A percentile compares a stretch with the other conserved stretches of the same genome.
Conservation (phyloP, 2,888 invertebrate species). For the Pecten maximus region DNA sequence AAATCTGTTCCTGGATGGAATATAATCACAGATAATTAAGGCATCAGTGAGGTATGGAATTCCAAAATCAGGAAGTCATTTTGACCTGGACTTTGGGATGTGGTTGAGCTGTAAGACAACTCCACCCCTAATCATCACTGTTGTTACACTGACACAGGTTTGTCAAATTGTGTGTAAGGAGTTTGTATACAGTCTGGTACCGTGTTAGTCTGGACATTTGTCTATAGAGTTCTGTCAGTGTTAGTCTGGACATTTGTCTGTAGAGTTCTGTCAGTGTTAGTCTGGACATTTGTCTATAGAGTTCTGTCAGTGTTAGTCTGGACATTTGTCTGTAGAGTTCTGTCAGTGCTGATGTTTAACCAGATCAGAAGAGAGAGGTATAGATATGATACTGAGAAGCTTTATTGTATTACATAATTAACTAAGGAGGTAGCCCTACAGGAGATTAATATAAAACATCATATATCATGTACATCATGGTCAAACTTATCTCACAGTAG, state of each 20-base stretch:
- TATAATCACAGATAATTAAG: neutral
- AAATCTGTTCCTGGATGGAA: neutral
- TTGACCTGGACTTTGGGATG: neutral
- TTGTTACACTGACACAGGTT: neutral
- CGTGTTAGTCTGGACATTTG: too few relatives aligned
- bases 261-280: neutral
- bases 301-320: too few relatives aligned
- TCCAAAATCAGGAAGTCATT: neutral
- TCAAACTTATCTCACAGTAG: neutral
- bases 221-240: too few relatives aligned
- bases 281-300: too few relatives aligned
- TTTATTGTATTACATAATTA: neutral
- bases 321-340: too few relatives aligned
- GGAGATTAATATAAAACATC: neutral
- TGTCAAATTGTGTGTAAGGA: too few relatives aligned
- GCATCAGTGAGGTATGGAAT: neutral
- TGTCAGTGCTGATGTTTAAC: too few relatives aligned
- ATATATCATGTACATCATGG: neutral
- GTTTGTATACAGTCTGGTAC: neutral
- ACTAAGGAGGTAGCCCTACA: neutral
- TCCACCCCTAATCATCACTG: neutral
- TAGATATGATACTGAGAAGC: neutral
- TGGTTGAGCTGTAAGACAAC: neutral
- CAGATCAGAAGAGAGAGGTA: neutral
- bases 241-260: neutral